Conservation (phyloP, 2,888 invertebrate genomes). For the Bimastos eiseni region DNA sequence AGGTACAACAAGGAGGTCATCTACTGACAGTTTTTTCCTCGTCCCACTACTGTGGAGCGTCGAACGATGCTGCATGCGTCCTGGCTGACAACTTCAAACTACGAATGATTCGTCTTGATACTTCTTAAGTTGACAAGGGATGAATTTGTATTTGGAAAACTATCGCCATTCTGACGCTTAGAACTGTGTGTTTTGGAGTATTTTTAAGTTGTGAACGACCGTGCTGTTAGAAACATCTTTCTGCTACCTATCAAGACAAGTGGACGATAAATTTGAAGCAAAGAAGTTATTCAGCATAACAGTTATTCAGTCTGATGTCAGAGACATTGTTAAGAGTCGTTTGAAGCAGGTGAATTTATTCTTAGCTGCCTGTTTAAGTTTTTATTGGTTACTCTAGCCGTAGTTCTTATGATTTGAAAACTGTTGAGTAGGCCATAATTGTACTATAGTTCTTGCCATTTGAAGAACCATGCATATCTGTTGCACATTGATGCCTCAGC, state of each 20-base stretch:
- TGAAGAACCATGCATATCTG: background rate
- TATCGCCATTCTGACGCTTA: background rate
- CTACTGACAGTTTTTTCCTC: slow-evolving; percentile 77
- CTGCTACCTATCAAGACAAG: background rate
- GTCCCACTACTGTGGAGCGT: slow-evolving; percentile 74
- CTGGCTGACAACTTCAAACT: slow-evolving; percentile 72
- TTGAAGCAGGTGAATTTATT: background rate
- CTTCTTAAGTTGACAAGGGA: slow-evolving; percentile 50
- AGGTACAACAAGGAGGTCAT: slow-evolving; percentile 73
- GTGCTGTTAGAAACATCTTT: background rate
- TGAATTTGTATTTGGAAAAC: background rate
- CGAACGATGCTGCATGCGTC: slow-evolving; percentile 75
- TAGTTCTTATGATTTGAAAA: background rate
- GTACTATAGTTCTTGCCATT: background rate
- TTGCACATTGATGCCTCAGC: background rate
- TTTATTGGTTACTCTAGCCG: background rate
- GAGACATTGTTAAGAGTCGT: background rate
- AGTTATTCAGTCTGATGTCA: background rate
- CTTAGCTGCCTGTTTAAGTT: background rate
- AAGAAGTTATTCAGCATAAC: background rate
- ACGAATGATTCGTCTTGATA: slow-evolving; percentile 70
- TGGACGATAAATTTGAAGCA: background rate
- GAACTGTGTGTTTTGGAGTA: background rate
- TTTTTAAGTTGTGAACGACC: background rate
- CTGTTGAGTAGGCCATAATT: background rate